Evolutionary conservation across 2,113 vertebrate species (phyloP), one percentile per base, ranked within the genome.

Genomic region (Neolamprologus brichardi): DNA sequence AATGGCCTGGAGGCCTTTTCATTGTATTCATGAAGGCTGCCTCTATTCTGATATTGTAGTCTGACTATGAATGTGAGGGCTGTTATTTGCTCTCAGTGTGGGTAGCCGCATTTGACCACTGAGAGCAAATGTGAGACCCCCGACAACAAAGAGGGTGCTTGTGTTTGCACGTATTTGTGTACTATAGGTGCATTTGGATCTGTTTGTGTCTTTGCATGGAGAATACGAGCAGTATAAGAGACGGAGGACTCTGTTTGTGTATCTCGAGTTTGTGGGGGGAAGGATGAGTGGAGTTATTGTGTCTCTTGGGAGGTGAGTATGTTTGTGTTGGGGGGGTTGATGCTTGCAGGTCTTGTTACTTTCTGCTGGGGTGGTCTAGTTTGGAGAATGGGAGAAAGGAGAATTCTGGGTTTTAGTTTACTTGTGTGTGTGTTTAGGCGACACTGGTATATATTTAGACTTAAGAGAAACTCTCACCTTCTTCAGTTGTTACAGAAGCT

Each of bases 331-430:
- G 14, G 53, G 82, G 56, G 70, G 7, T 12, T 52, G 64, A 13
- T 93, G 83, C 93, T 95, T 95, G 91, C 87, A 53, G 90, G 80
- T 93, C 90, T 92, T 84, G 89, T 92, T 92, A 84, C 56, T 84
- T 62, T 82, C 86, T 84, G 85, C 89, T 86, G 88, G 94, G 94
- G 94, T 95, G 95, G 95, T 96, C 95, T 85, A 37, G 85, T 90
- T 56, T 85, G 44, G 44, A 25, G 75, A 58, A 87, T 39, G 30
- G 78, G 87, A 84, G 53, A 85, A 81, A 90, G 84, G 86, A 83
- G 84, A 75, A 30, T 20, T 56, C 20, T 60, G 5, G 41, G 56
- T 85, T 75, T 67, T 52, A 41, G 34, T 72, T 46, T 62, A 30
- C n/a, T 34, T 86, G 62, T 67, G 62, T 67, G 60, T 37, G 75